Base-by-base conservation (phyloP, 2,797 vertebrate species). In the Periparus ater region DNA sequence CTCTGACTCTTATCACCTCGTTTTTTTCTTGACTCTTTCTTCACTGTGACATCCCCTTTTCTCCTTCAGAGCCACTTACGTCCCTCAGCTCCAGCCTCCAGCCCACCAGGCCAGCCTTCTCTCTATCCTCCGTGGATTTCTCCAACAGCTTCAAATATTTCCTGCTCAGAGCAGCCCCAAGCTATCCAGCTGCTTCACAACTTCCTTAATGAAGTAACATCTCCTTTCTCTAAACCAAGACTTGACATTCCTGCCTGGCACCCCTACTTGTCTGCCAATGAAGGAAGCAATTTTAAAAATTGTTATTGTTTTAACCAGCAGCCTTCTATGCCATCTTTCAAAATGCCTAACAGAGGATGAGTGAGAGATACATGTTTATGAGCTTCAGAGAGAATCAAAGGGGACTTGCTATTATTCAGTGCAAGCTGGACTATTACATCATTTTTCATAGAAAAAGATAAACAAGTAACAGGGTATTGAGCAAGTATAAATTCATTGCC, bases 121-220 rank as follows among this genome's bases (percentile, higher is more conserved):
- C 38, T 53, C 48, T 26, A 1, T 53, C 26, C 7, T 74, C 10
- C 30, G 16, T 2, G 15, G 4, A 20, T 58, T 62, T 26, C 10
- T 58, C 11, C 22, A 75, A 5, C 19, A 74, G 12, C 6, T 55
- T 55, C 21, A 26, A 50, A 26, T 6, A 5, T 30, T 62, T 60
- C 22, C 15, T 63, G 6, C 15, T n/a, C 22, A 57, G 34, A 85
- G 12, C 13, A 55, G 21, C 3, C 13, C 36, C 36, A 42, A 77
- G 29, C 3, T 51, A 16, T 32, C 36, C 21, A 21, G 26, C 36
- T 0, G 0, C 22, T 44, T 79, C 22, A 54, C 32, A 75, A 13
- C 9, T 27, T 17, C 50, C 40, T 63, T 58, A 51, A 42, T 30
- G 16, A 9, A 54, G 40, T 22, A 89, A 32, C 6, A 21, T 25